phyloP scores from a whole-genome alignment of 2,113 vertebrate genomes.

The Oryzias melastigma region DNA sequence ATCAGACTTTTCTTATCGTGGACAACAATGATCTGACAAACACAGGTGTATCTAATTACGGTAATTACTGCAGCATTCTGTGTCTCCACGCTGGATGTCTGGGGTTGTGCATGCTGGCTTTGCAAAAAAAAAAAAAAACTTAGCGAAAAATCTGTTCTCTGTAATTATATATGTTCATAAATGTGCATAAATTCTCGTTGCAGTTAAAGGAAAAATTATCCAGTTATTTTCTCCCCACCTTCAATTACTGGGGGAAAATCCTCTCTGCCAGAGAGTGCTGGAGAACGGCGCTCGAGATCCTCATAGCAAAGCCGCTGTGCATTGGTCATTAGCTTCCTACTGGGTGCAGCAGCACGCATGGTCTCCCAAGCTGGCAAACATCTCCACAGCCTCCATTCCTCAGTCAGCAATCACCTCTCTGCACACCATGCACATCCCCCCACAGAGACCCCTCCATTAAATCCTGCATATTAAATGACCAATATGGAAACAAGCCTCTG shows the following conservation, averaged over 20 bases:
- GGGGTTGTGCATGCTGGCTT: conserved; percentile 9
- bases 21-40: conserved; percentile 9
- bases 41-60: conserved; percentile 42
- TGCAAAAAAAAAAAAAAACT: neutral
- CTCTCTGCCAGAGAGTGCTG: conserved; percentile 28
- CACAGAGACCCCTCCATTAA: conserved; percentile 8
- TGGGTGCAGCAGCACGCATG: conserved; percentile 56
- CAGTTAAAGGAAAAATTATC: conserved; percentile 1
- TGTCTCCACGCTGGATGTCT: neutral
- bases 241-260: conserved; percentile 56
- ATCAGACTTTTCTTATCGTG: conserved; percentile 1
- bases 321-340: conserved; percentile 64
- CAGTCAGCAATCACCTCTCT: conserved; percentile 35
- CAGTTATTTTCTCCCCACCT: conserved; percentile 12
- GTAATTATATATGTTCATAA: too few species aligned
- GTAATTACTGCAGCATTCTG: conserved; percentile 26
- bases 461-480: conserved; percentile 20
- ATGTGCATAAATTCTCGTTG: too few species aligned
- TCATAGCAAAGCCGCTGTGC: conserved; percentile 34
- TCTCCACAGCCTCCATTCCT: conserved; percentile 38
- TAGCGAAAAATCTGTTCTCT: too few species aligned
- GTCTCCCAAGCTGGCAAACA: conserved; percentile 47
- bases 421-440: conserved; percentile 36
- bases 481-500: conserved; percentile 20
- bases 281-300: conserved; percentile 32